These are phyloP conservation scores for Parauchenoglanis punctatus DNA, from an alignment of 2,797 vertebrate genomes.

Conservation along the genomic window DNA sequence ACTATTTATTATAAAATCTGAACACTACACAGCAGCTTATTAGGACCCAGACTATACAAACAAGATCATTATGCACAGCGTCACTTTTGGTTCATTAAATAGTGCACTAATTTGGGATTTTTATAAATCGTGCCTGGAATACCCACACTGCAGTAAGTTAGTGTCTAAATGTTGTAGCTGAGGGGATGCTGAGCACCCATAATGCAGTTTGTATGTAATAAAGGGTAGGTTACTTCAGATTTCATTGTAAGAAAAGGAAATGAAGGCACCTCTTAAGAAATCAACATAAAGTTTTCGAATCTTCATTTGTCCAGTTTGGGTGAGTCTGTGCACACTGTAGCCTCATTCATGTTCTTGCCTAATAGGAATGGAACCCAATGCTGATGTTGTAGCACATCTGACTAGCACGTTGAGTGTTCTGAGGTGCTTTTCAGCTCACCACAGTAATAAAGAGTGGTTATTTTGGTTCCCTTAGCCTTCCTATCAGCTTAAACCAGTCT, in stretches of 20 bases:
- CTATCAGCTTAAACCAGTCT: background rate
- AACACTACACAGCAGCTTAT: background rate
- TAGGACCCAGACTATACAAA: conserved; percentile 1
- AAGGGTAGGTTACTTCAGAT: background rate
- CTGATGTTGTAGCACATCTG: background rate
- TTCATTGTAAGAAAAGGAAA: background rate
- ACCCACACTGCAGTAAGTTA: background rate
- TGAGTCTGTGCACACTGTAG: background rate
- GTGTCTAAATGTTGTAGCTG: background rate
- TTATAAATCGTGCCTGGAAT: background rate
- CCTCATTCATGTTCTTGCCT: background rate
- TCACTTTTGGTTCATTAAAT: background rate
- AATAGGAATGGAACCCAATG: too few species aligned
- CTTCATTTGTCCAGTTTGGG: background rate
- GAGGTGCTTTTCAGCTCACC: background rate
- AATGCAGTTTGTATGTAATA: background rate
- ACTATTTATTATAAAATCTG: background rate
- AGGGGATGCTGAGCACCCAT: background rate
- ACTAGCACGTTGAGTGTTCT: background rate
- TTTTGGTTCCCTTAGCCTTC: background rate
- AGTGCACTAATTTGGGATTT: conserved; percentile 1
- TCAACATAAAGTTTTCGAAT: background rate
- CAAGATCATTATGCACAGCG: background rate
- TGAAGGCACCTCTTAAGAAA: background rate
- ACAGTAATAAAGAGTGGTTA: background rate